A percentile compares a stretch with the other conserved stretches of the same genome.
These are phyloP conservation scores for Sebastes iracundus DNA, from an alignment of 2,797 vertebrate genomes.

Conservation along the genomic window DNA sequence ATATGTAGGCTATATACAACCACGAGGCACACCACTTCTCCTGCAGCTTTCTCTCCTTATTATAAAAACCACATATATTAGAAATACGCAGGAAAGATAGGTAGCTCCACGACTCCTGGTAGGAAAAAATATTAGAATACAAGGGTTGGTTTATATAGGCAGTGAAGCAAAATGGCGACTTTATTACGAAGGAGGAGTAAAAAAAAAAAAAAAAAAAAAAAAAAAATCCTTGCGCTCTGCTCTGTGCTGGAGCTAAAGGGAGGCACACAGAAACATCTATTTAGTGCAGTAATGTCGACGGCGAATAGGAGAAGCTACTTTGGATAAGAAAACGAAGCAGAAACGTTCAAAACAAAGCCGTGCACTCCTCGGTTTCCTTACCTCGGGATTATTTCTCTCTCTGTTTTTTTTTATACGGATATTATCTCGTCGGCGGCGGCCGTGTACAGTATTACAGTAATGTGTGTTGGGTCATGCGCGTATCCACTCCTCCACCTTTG, in stretches of 20 bases:
- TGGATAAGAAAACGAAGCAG: constrained; percentile 67
- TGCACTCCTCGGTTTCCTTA: constrained; percentile 77
- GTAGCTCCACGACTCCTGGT: constrained; percentile 65
- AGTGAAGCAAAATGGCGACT: constrained; percentile 98
- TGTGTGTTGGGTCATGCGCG: constrained; percentile 84
- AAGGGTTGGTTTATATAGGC: constrained; percentile 85
- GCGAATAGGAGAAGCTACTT: constrained; percentile 65
- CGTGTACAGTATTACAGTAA: constrained; percentile 84
- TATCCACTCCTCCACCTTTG: constrained; percentile 84
- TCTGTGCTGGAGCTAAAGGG: constrained; percentile 77
- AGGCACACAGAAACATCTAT: constrained; percentile 78
- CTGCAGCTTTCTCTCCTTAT: constrained; percentile 64
- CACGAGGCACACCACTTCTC: constrained; percentile 70
- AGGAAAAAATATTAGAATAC: constrained; percentile 79
- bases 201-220: constrained; percentile 75
- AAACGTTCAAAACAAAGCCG: constrained; percentile 38
- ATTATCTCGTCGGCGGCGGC: constrained; percentile 75
- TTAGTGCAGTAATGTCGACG: constrained; percentile 80
- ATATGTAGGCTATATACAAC: constrained; percentile 73
- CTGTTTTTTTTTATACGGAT: constrained; percentile 74
- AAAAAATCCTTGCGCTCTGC: constrained; percentile 78
- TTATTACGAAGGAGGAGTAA: constrained; percentile 90
- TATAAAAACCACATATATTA: constrained; percentile 62
- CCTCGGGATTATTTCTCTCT: constrained; percentile 81
- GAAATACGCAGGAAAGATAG: constrained; percentile 62